Percentiles rank a stretch among this genome's conserved stretches.
Conservation (phyloP, 1,140 invertebrate genomes). For the Zaprionus gabonicus region DNA sequence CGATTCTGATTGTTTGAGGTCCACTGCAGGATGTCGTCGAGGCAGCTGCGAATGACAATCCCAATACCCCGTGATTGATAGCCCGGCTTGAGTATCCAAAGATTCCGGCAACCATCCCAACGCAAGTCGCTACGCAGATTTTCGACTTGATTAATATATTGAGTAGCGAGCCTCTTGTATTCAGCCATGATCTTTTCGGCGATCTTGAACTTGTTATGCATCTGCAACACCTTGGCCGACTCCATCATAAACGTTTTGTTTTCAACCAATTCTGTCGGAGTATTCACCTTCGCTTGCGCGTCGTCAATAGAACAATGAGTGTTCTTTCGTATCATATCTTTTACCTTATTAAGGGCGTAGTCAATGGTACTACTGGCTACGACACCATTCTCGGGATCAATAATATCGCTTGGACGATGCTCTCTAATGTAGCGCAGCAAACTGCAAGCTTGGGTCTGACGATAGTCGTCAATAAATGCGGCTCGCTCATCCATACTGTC, state of each 20-base stretch:
- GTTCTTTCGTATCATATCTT: slow-evolving; percentile 63
- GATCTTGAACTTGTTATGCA: slow-evolving; percentile 84
- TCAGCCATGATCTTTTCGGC: slow-evolving; percentile 83
- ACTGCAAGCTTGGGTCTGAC: slow-evolving; percentile 92
- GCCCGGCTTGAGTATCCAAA: slow-evolving; percentile 97
- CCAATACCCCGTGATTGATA: slow-evolving; percentile 94
- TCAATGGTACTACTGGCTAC: slow-evolving; percentile 85
- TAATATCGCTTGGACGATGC: slow-evolving; percentile 43
- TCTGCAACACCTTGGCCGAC: slow-evolving; percentile 85
- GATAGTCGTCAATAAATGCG: slow-evolving; percentile 86
- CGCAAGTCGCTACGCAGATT: slow-evolving; percentile 85
- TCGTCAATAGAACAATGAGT: slow-evolving; percentile 69
- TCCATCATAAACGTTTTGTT: slow-evolving; percentile 89
- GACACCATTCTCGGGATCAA: slow-evolving; percentile 51
- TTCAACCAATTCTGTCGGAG: slow-evolving; percentile 85
- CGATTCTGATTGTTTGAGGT: slow-evolving; percentile 86
- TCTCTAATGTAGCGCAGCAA: slow-evolving; percentile 91
- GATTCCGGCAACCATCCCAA: slow-evolving; percentile 91
- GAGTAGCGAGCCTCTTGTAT: slow-evolving; percentile 86
- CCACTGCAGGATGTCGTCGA: slow-evolving; percentile 88
- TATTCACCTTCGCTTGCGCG: slow-evolving; percentile 43
- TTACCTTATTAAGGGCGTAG: slow-evolving; percentile 85
- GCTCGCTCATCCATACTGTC: slow-evolving; percentile 84
- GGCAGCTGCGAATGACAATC: slow-evolving; percentile 87
- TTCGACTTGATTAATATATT: slow-evolving; percentile 87